Percentiles rank a stretch among this genome's conserved stretches.
Conservation (phyloP, 2,113 vertebrate species). For the Prionailurus bengalensis region DNA sequence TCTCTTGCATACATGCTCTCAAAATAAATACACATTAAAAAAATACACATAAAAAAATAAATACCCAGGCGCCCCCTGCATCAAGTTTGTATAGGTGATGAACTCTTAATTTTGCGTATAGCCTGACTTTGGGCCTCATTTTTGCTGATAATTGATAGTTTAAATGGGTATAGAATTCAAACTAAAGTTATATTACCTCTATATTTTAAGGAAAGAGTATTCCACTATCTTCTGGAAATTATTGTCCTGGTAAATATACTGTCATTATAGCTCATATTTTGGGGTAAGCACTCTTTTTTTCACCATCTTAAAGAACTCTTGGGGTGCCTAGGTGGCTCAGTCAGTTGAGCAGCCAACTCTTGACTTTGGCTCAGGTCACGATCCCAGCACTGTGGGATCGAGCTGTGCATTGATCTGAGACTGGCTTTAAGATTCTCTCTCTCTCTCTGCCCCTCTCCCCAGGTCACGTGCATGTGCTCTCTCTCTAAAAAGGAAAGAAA, state of each 20-base stretch:
- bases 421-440: no score
- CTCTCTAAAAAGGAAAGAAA: no score
- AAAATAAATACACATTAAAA: no score
- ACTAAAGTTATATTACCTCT: background rate
- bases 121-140: background rate
- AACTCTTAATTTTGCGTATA: background rate
- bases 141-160: background rate
- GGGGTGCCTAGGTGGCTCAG: no score
- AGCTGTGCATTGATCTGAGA: no score
- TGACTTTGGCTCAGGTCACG: no score
- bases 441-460: no score
- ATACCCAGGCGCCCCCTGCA: background rate
- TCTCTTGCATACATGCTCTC: no score
- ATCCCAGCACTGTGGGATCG: no score
- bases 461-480: no score
- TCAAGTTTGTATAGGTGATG: conserved; percentile 10
- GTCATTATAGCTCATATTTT: background rate
- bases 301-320: background rate
- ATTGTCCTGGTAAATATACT: background rate
- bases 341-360: no score
- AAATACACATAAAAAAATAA: no score
- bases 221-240: background rate
- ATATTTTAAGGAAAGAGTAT: background rate
- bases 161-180: conserved; percentile 3
- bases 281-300: background rate